Base-by-base conservation (phyloP, 2,113 vertebrate species). In the Lepus europaeus region DNA sequence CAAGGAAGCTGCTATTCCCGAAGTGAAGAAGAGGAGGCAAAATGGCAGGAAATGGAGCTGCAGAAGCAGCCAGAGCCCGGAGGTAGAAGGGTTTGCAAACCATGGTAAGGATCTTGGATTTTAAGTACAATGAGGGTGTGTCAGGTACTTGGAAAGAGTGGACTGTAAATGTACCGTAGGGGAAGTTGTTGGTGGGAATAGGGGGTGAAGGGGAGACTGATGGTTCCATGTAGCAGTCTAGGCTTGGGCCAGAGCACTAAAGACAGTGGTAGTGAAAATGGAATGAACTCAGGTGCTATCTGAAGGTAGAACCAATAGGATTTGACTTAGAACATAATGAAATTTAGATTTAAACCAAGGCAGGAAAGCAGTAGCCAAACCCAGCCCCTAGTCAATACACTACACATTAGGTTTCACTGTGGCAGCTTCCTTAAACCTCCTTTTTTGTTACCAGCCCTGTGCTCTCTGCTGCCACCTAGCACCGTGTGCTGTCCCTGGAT, bases 371-470 rank as follows among this genome's bases (percentile, higher is more conserved):
- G 3, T 16, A 25, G 17, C 33, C 9, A 11, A 64, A 22, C 13
- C 6, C 19, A 36, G 14, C 2, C 16, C 19, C 36, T 33, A 68
- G 53, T 22, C 31, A 1, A 4, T 3, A 23, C 19, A 29, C 3
- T 13, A 6, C 1, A 3, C 7, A 9, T 29, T 1, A 25, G n/a
- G 14, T 23, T 20, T 49, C 0, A 6, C 31, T 9, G 20, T 36
- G 25, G 33, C 25, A 4, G 3, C 31, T 78, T 13, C 11, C 23
- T 29, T 45, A 29, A 5, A 8, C 23, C 13, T 8, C 6, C 36
- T 1, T 25, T 12, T 19, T 1, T n/a, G 20, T 36, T 16, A 1
- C 5, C 25, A 13, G 25, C 25, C 19, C 39, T 0, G 0, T 16
- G 87, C 77, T 90, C 36, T 72, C 66, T 66, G 33, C 23, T 78